Percentiles rank a stretch among this genome's conserved stretches.
Evolutionary conservation across 2,888 invertebrate genomes (phyloP).

Genomic region (Arenicola marina): DNA sequence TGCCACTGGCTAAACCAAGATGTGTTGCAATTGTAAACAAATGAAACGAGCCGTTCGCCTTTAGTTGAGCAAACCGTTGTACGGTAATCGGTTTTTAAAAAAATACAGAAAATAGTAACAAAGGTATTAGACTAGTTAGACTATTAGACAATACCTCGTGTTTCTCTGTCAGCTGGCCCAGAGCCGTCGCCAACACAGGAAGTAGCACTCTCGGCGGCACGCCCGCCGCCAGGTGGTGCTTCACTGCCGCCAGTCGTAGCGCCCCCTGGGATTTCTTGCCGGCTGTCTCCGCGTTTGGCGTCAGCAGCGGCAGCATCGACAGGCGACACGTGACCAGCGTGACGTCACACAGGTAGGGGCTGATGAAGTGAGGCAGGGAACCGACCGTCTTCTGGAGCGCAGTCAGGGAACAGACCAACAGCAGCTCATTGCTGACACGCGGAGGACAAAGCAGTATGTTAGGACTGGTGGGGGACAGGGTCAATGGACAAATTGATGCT

Average conservation of each 20-base stretch:
- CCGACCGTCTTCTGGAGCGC: slow-evolving; percentile 82
- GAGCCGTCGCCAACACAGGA: slow-evolving; percentile 67
- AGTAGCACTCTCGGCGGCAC: slow-evolving; percentile 77
- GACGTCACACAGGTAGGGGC: slow-evolving; percentile 73
- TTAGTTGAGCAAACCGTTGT: too few relatives aligned
- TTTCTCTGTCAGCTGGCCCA: neutral
- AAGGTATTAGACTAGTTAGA: neutral
- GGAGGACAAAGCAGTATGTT: too few relatives aligned
- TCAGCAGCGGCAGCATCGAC: too few relatives aligned
- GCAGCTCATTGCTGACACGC: slow-evolving; percentile 54
- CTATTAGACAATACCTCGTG: slow-evolving; percentile 14
- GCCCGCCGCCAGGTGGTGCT: slow-evolving; percentile 47
- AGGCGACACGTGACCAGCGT: neutral
- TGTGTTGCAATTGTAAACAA: too few relatives aligned
- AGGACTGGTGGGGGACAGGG: too few relatives aligned
- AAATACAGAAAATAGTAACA: neutral
- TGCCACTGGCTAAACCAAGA: too few relatives aligned
- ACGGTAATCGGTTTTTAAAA: too few relatives aligned
- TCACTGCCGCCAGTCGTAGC: slow-evolving; percentile 37
- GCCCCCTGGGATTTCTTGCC: slow-evolving; percentile 38
- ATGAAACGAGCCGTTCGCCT: too few relatives aligned
- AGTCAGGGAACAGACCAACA: slow-evolving; percentile 75
- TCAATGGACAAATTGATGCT: too few relatives aligned
- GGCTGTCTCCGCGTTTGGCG: too few relatives aligned
- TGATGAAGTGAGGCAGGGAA: slow-evolving; percentile 80